Conservation (phyloP, 2,888 invertebrate genomes). For the Unio pictorum region DNA sequence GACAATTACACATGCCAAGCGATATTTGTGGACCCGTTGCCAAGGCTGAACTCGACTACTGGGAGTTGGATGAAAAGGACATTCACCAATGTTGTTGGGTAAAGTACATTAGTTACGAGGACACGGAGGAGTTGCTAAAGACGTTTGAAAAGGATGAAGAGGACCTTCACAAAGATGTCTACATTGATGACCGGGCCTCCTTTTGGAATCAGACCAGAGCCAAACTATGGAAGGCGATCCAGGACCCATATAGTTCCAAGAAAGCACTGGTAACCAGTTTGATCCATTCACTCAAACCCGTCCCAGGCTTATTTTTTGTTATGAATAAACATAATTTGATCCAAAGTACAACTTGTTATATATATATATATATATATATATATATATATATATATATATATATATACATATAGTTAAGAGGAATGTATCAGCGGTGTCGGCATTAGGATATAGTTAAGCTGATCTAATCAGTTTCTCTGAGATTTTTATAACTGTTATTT, state of each 20-base stretch:
- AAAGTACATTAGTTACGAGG: slow-evolving; percentile 51
- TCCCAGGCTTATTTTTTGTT: too few species aligned
- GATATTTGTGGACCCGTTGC: slow-evolving; percentile 47
- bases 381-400: too few species aligned
- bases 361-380: too few species aligned
- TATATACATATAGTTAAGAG: too few species aligned
- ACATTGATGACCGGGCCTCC: slow-evolving; percentile 26
- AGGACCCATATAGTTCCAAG: slow-evolving; percentile 46
- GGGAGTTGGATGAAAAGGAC: slow-evolving; percentile 57
- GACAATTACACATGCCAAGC: slow-evolving; percentile 48
- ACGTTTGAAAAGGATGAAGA: slow-evolving; percentile 46
- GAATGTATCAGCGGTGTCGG: too few species aligned
- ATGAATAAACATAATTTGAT: too few species aligned
- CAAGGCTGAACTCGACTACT: slow-evolving; percentile 56
- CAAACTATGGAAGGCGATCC: slow-evolving; percentile 45
- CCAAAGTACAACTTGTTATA: too few species aligned
- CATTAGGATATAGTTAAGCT: too few species aligned
- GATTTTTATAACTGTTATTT: too few species aligned
- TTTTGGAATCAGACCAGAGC: slow-evolving; percentile 34
- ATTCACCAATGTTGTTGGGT: slow-evolving; percentile 62
- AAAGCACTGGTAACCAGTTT: not conserved
- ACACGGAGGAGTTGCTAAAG: slow-evolving; percentile 42
- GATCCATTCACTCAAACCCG: too few species aligned
- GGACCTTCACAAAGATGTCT: slow-evolving; percentile 32
- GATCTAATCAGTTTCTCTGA: too few species aligned